Evolutionary conservation across 2,113 vertebrate genomes (phyloP).

Genomic region (Tachuris rubrigastra): DNA sequence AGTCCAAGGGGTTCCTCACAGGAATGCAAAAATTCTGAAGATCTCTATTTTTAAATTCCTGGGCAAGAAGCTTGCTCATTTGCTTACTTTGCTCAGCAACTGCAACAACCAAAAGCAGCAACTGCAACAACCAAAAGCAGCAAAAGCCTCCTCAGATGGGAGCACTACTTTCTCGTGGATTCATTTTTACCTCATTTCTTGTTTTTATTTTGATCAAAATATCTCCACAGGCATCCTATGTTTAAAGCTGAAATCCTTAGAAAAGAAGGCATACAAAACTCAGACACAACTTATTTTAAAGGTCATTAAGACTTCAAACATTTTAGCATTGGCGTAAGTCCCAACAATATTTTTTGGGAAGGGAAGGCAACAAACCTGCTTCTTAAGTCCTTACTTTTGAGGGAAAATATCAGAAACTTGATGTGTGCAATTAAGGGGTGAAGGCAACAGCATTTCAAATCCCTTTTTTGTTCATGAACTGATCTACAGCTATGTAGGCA

Average conservation of each 20-base stretch:
- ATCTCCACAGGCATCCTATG: neutral
- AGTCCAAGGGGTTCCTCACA: neutral
- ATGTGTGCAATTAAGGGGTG: constrained; percentile 36
- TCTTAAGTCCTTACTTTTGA: neutral
- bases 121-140: neutral
- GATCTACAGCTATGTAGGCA: neutral
- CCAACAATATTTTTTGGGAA: neutral
- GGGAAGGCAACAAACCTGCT: neutral
- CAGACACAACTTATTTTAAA: neutral
- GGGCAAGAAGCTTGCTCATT: neutral
- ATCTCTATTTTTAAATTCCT: neutral
- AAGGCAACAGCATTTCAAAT: constrained; percentile 8
- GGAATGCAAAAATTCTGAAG: neutral
- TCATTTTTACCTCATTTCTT: neutral
- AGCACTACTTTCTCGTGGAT: neutral
- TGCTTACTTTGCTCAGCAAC: neutral
- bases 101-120: neutral
- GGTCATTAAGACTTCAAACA: neutral
- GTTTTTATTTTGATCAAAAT: neutral
- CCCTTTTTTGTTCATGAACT: constrained; percentile 27
- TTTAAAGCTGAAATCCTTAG: neutral
- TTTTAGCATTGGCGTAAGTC: neutral
- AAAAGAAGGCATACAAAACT: neutral
- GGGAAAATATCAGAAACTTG: neutral
- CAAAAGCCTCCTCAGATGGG: neutral